Conservation (phyloP, 2,888 invertebrate genomes). For the Deroplatys truncata region DNA sequence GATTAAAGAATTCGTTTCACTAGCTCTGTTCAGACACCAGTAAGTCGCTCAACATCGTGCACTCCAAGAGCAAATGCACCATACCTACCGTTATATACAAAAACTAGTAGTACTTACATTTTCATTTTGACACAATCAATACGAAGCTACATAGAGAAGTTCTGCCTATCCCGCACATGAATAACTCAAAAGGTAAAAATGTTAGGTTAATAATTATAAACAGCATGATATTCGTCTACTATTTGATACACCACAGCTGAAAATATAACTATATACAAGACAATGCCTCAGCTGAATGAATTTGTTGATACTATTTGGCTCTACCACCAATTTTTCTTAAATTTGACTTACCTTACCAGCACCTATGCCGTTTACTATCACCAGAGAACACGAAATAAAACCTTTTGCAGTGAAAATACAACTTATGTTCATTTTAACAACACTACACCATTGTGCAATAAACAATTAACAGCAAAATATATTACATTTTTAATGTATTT, state of each 20-base stretch:
- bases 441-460: conserved; percentile 14
- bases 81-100: too few species aligned
- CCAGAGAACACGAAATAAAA: conserved; percentile 6
- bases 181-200: not conserved
- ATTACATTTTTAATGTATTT: conserved; percentile 17
- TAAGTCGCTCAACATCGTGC: too few species aligned
- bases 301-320: not conserved
- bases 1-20: too few species aligned
- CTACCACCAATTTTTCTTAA: not conserved
- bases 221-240: not conserved
- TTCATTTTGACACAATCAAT: too few species aligned
- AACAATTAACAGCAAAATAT: conserved; percentile 17
- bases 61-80: too few species aligned
- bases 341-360: conserved; percentile 21
- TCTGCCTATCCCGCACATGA: too few species aligned
- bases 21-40: too few species aligned
- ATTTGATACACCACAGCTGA: not conserved
- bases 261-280: not conserved
- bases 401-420: conserved; percentile 11
- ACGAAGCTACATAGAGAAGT: too few species aligned
- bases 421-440: conserved; percentile 21
- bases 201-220: not conserved
- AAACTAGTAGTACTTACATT: too few species aligned
- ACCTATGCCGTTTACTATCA: conserved; percentile 20
- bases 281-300: too few species aligned